phyloP scores from a whole-genome alignment of 2,888 invertebrate species.

The Drosophila kanekoi region DNA sequence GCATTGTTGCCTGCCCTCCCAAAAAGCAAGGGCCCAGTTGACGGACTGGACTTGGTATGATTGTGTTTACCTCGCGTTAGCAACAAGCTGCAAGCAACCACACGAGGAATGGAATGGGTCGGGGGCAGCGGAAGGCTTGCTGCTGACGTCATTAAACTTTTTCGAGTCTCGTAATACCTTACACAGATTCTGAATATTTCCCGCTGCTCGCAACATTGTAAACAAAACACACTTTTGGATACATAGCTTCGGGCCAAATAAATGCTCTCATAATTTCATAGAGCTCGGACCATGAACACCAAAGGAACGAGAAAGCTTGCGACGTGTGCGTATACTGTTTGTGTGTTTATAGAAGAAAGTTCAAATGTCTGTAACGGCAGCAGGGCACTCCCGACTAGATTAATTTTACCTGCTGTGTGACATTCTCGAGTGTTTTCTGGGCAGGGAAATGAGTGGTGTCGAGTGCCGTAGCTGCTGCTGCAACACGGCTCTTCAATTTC shows the following conservation, averaged over 20 bases:
- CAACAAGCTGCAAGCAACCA: conserved; percentile 25
- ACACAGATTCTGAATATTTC: no score
- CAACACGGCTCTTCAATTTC: conserved; percentile 8
- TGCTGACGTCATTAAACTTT: conserved; percentile 34
- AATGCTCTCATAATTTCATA: no score
- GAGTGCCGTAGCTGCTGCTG: conserved; percentile 10
- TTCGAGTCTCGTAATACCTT: not conserved
- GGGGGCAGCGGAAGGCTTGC: not conserved
- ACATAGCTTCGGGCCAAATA: no score
- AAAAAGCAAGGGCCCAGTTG: conserved; percentile 7
- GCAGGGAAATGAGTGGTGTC: conserved; percentile 17
- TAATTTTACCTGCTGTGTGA: conserved; percentile 17
- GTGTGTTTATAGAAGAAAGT: no score
- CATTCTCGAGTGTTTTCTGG: conserved; percentile 37
- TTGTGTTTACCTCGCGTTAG: conserved; percentile 10
- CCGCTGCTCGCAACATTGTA: no score
- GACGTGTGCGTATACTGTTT: no score
- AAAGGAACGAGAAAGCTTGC: no score
- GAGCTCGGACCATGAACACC: no score
- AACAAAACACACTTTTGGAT: no score
- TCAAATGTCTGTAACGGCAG: no score
- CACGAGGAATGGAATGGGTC: not conserved
- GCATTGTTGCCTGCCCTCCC: conserved; percentile 16
- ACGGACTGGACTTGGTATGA: conserved; percentile 10
- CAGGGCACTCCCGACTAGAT: no score